Conservation (phyloP, 2,113 vertebrate genomes). For the Alaudala cheleensis region DNA sequence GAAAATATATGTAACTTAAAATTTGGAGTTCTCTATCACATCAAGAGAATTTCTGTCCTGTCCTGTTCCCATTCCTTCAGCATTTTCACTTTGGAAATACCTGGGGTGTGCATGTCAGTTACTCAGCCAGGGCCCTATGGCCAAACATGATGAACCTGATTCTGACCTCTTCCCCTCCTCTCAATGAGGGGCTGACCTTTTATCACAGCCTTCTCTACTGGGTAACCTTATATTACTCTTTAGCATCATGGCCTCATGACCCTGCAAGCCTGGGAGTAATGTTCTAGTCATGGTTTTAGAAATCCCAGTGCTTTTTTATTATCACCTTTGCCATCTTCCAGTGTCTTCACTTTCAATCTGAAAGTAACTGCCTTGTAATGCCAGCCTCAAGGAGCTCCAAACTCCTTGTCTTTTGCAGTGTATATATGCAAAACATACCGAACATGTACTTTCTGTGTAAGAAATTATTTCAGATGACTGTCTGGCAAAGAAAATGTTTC, state of each 20-base stretch:
- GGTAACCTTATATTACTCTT: not conserved
- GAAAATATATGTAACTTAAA: not conserved
- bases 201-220: not conserved
- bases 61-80: not conserved
- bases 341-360: not conserved
- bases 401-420: not conserved
- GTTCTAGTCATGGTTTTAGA: not conserved
- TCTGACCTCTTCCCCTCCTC: not conserved
- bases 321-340: not conserved
- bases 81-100: not conserved
- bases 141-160: not conserved
- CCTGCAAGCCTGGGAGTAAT: not conserved
- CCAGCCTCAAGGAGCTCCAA: not conserved
- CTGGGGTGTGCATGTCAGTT: rapidly evolving
- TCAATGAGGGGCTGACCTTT: not conserved
- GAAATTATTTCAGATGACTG: slow-evolving; percentile 61
- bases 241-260: not conserved
- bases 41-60: not conserved
- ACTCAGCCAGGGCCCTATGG: not conserved
- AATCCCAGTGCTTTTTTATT: not conserved
- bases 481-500: slow-evolving; percentile 41
- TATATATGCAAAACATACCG: not conserved
- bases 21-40: not conserved
- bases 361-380: not conserved
- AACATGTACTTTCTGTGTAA: slow-evolving; percentile 59